These are phyloP conservation scores for Upupa epops DNA, from an alignment of 2,113 vertebrate genomes.

Conservation along the genomic window DNA sequence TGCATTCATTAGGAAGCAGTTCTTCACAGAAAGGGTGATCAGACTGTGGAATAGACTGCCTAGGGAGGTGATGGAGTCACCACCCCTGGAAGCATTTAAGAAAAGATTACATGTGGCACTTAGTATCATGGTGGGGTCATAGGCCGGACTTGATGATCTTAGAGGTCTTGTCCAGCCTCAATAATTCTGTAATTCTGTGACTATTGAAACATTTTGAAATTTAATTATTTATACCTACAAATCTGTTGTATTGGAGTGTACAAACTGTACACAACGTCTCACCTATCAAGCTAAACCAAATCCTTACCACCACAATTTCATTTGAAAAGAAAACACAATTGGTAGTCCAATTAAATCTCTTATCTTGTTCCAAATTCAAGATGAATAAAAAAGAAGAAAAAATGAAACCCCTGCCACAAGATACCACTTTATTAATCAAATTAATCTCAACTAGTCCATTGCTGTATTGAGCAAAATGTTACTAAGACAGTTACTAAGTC, in stretches of 20 bases:
- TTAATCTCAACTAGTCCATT: not conserved
- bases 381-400: not conserved
- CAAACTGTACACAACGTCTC: not conserved
- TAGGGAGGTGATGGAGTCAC: too few species aligned
- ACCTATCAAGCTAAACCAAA: conserved; percentile 48
- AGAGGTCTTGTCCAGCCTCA: too few species aligned
- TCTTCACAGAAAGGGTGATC: too few species aligned
- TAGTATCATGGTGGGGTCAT: too few species aligned
- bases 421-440: not conserved
- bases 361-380: conserved; percentile 30
- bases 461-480: not conserved
- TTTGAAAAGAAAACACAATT: conserved; percentile 16
- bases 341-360: not conserved
- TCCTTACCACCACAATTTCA: conserved; percentile 10
- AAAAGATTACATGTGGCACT: too few species aligned
- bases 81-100: too few species aligned
- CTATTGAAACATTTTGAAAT: not conserved
- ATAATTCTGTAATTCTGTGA: too few species aligned
- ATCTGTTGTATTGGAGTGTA: not conserved
- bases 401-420: not conserved
- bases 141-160: too few species aligned
- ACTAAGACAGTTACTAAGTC: not conserved
- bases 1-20: too few species aligned
- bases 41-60: too few species aligned
- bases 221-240: not conserved